Conservation (phyloP, 2,888 invertebrate species). For the Trissoscelio sp. region DNA sequence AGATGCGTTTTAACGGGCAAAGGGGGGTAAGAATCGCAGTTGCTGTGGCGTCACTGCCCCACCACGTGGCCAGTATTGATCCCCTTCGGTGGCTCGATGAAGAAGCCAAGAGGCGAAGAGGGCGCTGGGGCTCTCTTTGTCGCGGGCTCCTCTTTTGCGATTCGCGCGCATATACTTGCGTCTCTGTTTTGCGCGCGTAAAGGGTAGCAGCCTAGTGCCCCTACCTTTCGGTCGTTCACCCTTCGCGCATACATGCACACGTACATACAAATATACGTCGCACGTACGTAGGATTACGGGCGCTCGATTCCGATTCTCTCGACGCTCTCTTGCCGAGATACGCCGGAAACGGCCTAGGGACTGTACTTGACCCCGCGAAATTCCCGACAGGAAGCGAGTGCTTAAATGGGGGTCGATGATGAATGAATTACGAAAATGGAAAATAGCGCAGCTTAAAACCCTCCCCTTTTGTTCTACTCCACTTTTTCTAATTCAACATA, state of each 20-base stretch:
- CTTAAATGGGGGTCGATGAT: conserved; percentile 55
- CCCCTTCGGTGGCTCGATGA: conserved; percentile 78
- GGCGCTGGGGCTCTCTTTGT: conserved; percentile 68
- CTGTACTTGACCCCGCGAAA: conserved; percentile 79
- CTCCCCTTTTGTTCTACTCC: conserved; percentile 40
- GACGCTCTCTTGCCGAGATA: conserved; percentile 58
- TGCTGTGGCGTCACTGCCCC: conserved; percentile 76
- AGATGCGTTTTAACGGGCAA: conserved; percentile 64
- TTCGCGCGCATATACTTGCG: conserved; percentile 29
- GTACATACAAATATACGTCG: conserved; percentile 21
- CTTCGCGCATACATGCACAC: conserved; percentile 68
- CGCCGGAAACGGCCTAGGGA: conserved; percentile 67
- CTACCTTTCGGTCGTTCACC: conserved; percentile 82
- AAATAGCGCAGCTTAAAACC: conserved; percentile 45
- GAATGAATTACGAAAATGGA: conserved; percentile 65
- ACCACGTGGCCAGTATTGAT: conserved; percentile 83
- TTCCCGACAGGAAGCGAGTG: conserved; percentile 50
- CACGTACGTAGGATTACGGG: conserved; percentile 38
- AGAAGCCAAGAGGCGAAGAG: conserved; percentile 71
- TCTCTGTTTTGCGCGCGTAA: conserved; percentile 72
- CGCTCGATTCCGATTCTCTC: conserved; percentile 73
- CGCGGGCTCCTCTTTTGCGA: conserved; percentile 58
- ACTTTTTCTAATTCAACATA: conserved; percentile 41
- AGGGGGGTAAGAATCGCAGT: conserved; percentile 66
- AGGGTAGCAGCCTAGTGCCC: conserved; percentile 83